Base-by-base conservation (phyloP, 1,140 invertebrate genomes). In the Matsumurasca onukii region DNA sequence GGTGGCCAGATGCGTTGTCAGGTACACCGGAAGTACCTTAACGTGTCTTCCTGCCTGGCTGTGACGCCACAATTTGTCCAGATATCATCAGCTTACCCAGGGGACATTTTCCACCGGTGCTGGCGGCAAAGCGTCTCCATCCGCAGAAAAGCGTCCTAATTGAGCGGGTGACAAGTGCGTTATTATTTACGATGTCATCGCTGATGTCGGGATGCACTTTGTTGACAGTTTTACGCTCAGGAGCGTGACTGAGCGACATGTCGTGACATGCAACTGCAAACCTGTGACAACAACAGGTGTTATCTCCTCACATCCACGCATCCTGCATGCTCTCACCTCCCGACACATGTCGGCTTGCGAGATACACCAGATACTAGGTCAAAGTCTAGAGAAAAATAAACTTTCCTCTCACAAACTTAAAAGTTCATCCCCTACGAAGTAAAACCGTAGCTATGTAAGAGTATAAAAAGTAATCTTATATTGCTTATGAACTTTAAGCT, bases 21-120 rank as follows among this genome's bases (percentile, higher is more conserved):
- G 55, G 55, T 59, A 59, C 55, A 59, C 55, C 55, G 55, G 55
- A 59, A 22, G 24, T 59, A 59, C 55, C 55, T 59, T 59, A 27
- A 59, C 55, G 55, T 59, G 55, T 59, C 55, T 59, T 59, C 55
- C 55, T 22, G 55, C 30, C 55, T 25, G 22, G 2, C 55, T 59
- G 55, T 59, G 55, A 59, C 55, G 55, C 55, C 55, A 59, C 55
- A 59, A 59, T 59, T 59, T 59, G 55, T 59, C 30, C 24, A 59
- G 55, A 59, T 59, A 59, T 59, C 55, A 59, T 59, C 55, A 27
- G 55, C 22, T 59, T 9, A 59, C 13, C 49, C 15, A 22, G 55
- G 49, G n/a, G 55, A 59, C 55, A 59, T 27, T 59, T 59, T 59
- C 55, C 55, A 27, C 55, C 24, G 17, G 49, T 51, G 5, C 34